These are phyloP conservation scores for Temnopleurus reevesii DNA, from an alignment of 53 echinoderm and acorn worm genomes.

Conservation along the genomic window DNA sequence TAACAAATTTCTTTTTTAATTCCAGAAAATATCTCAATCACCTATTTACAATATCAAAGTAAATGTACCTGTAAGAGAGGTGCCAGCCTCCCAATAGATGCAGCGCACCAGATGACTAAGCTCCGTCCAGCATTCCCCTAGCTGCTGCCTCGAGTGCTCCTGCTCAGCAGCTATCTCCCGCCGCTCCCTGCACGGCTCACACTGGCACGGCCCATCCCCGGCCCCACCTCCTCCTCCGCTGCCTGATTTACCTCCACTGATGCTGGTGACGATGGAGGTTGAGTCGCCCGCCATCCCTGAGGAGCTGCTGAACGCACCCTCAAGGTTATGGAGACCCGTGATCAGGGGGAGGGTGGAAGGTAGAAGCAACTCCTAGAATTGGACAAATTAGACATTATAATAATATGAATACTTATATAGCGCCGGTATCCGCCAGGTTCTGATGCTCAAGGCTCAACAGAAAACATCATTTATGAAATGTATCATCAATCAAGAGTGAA, in stretches of 20 bases:
- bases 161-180: slow-evolving; percentile 90
- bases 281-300: slow-evolving; percentile 40
- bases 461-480: neutral
- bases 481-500: too few relatives aligned
- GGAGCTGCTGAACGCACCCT: slow-evolving; percentile 69
- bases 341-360: slow-evolving; percentile 69
- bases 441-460: too few relatives aligned
- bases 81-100: slow-evolving; percentile 98
- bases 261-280: slow-evolving; percentile 18
- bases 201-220: slow-evolving; percentile 85
- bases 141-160: slow-evolving; percentile 85
- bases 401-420: neutral
- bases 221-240: slow-evolving; percentile 34
- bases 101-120: slow-evolving; percentile 93
- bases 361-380: slow-evolving; percentile 75
- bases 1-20: too few relatives aligned
- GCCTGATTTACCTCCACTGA: neutral
- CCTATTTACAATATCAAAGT: too few relatives aligned
- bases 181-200: slow-evolving; percentile 87
- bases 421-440: too few relatives aligned
- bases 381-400: neutral
- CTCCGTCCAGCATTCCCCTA: slow-evolving; percentile 95
- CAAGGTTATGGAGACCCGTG: slow-evolving; percentile 76
- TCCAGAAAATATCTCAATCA: too few relatives aligned
- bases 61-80: slow-evolving; percentile 89